Evolutionary conservation across 2,888 invertebrate species (phyloP).

Genomic region (Drosophila leonis): DNA sequence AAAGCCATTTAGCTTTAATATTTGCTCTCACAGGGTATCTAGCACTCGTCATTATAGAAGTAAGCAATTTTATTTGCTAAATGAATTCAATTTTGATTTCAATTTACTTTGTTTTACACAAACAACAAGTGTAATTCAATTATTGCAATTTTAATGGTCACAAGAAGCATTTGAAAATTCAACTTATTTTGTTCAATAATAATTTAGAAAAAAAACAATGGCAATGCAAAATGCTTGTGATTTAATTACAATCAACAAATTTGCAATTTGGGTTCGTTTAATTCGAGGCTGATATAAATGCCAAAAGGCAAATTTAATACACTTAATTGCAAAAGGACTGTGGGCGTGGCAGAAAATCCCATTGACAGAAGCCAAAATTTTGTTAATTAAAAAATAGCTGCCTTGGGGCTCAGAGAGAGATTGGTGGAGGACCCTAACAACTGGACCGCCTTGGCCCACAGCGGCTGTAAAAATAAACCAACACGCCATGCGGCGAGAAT

Average conservation of each 20-base stretch:
- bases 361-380: slow-evolving; percentile 41
- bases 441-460: slow-evolving; percentile 48
- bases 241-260: slow-evolving; percentile 51
- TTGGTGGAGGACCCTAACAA: slow-evolving; percentile 5
- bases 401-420: slow-evolving; percentile 20
- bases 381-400: slow-evolving; percentile 62
- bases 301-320: slow-evolving; percentile 66
- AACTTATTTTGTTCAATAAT: neutral
- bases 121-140: slow-evolving; percentile 17
- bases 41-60: neutral
- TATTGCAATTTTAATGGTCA: slow-evolving; percentile 1
- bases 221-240: slow-evolving; percentile 46
- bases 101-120: slow-evolving; percentile 9
- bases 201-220: neutral
- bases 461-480: slow-evolving; percentile 65
- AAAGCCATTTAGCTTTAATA: neutral
- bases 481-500: slow-evolving; percentile 70
- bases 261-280: slow-evolving; percentile 38
- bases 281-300: slow-evolving; percentile 1
- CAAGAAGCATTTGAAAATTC: slow-evolving; percentile 1
- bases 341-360: slow-evolving; percentile 1
- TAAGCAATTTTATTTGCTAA: neutral
- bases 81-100: neutral
- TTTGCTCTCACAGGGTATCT: neutral
- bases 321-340: slow-evolving; percentile 50